These are phyloP conservation scores for Condylostylus longicornis DNA, from an alignment of 1,140 invertebrate species.

Conservation along the genomic window DNA sequence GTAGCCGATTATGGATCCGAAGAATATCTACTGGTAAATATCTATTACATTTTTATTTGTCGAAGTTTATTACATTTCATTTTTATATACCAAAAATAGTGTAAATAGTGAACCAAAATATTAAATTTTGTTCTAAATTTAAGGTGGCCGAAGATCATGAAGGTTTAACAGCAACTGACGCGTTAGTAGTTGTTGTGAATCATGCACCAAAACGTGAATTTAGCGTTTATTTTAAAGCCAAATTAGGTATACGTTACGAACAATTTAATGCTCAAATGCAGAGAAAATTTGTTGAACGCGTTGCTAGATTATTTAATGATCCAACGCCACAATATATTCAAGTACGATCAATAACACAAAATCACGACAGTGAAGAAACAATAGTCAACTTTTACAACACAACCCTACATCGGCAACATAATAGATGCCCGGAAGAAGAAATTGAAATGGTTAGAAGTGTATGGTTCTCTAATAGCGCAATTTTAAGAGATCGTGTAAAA, in stretches of 20 bases:
- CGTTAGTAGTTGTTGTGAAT: slow-evolving; percentile 59
- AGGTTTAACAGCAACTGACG: slow-evolving; percentile 56
- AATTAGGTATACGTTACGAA: slow-evolving; percentile 54
- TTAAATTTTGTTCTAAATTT: slow-evolving; percentile 60
- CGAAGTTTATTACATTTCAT: slow-evolving; percentile 3
- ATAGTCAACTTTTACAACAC: slow-evolving; percentile 43
- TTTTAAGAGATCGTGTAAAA: slow-evolving; percentile 47
- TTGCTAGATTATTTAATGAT: slow-evolving; percentile 62
- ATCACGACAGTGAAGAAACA: slow-evolving; percentile 22
- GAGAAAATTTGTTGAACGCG: slow-evolving; percentile 61
- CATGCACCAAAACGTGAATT: slow-evolving; percentile 37
- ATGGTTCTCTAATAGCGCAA: slow-evolving; percentile 48
- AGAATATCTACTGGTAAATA: slow-evolving; percentile 66
- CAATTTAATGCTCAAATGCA: slow-evolving; percentile 57
- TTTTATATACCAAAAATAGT: slow-evolving; percentile 41
- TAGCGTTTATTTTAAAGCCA: slow-evolving; percentile 63
- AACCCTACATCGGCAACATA: slow-evolving; percentile 39
- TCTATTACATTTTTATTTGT: too few species aligned
- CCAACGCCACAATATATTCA: slow-evolving; percentile 52
- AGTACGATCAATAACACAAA: slow-evolving; percentile 36
- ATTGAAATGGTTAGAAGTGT: slow-evolving; percentile 54
- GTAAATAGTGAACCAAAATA: slow-evolving; percentile 49
- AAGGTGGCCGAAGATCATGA: slow-evolving; percentile 49
- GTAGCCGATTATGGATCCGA: slow-evolving; percentile 47
- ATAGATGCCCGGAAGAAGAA: slow-evolving; percentile 59